Base-by-base conservation (phyloP, 2,797 vertebrate species). In the Iguana delicatissima region DNA sequence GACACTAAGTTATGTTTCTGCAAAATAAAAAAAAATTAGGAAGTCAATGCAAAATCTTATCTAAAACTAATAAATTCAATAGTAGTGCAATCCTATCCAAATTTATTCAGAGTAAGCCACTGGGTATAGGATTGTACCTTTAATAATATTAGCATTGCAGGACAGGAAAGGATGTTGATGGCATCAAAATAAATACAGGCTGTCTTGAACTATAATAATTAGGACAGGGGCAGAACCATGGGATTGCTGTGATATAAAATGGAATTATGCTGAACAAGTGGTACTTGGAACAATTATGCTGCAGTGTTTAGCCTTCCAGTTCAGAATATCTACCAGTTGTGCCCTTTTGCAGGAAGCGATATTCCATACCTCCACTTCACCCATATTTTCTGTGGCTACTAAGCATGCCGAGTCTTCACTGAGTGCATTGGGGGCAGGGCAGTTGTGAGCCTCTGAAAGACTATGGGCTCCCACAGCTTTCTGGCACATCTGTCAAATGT, bases 1-100 rank as follows among this genome's bases (percentile, higher is more conserved):
- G 93, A 96, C 92, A 96, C 92, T 95, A 94, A 96, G 92, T 96
- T 94, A 96, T 91, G 91, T 64, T 90, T 94, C 91, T 88, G 38
- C 0, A 6, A 26, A 82, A 74, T 69, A 69, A 52, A 82, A 89
- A 90, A 91, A 89, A 90, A 7, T 76, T 26, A 3, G 72, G 20
- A 20, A 20, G n/a, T 91, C 80, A 84, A 91, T 91, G 57, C 7
- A 91, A 83, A 92, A 80, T 80, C 94, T 87, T 73, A 85, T 12
- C 89, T 95, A 89, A 87, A 90, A 92, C 62, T 84, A 95, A n/a
- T 80, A 91, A 42, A 16, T 12, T 3, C 89, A 91, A 91, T 86
- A 77, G 86, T 42, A 79, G 29, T n/a, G 74, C 38, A 87, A 67
- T 87, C 16, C 22, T 79, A 64, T 50, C 79, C 20, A 22, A 32